Percentiles rank a stretch among this genome's conserved stretches.
phyloP scores from a whole-genome alignment of 1,140 invertebrate genomes.

The Procambarus clarkii region DNA sequence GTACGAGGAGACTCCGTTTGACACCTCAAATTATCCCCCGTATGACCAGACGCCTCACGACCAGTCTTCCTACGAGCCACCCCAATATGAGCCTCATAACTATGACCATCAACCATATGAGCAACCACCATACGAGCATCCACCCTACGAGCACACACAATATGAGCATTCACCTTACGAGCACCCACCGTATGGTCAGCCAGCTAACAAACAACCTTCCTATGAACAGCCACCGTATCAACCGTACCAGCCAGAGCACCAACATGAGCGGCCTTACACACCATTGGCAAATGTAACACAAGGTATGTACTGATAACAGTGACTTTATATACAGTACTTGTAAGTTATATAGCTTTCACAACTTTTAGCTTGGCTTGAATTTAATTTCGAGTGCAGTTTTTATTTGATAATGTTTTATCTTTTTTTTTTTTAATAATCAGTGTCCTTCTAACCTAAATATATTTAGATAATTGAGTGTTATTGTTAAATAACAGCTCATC shows the following conservation, averaged over 20 bases:
- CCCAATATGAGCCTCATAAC: conserved; percentile 27
- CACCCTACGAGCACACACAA: conserved; percentile 70
- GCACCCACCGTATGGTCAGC: conserved; percentile 18
- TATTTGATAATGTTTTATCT: no score
- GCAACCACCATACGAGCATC: conserved; percentile 53
- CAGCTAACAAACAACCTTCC: conserved; percentile 56
- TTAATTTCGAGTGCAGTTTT: no score
- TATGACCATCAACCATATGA: conserved; percentile 75
- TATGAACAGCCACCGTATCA: conserved; percentile 49
- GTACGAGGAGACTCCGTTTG: conserved; percentile 26
- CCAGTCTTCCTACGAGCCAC: conserved; percentile 70
- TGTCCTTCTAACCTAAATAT: no score
- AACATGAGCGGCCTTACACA: neutral
- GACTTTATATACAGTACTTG: no score
- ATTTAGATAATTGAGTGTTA: no score
- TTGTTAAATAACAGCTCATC: no score
- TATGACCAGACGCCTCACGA: conserved; percentile 72
- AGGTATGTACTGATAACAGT: conserved; percentile 7
- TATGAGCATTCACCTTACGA: conserved; percentile 5
- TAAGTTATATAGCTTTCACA: no score
- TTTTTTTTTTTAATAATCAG: no score
- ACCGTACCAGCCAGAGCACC: conserved; percentile 4
- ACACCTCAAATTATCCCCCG: conserved; percentile 34
- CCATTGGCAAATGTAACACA: conserved; percentile 48
- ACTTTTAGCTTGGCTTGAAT: no score